Evolutionary conservation across 1,140 invertebrate genomes (phyloP).

Genomic region (Trichogramma pretiosum): DNA sequence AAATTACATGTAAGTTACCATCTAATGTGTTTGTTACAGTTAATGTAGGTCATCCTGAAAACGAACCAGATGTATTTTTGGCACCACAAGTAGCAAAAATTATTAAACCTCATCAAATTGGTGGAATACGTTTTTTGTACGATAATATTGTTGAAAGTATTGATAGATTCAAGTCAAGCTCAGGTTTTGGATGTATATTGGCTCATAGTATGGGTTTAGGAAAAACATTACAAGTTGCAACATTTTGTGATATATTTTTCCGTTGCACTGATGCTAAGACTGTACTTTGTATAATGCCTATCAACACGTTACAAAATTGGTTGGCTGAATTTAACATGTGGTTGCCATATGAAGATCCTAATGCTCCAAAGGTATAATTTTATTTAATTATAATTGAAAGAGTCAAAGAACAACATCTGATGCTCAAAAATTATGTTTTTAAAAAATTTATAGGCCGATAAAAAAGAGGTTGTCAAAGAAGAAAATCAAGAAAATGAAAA

Average conservation of each 20-base stretch:
- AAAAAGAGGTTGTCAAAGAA: constrained; percentile 23
- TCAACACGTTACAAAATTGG: constrained; percentile 99
- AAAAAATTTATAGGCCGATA: constrained; percentile 29
- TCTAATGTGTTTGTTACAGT: constrained; percentile 47
- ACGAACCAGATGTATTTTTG: constrained; percentile 88
- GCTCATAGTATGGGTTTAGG: constrained; percentile 99
- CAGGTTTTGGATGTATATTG: constrained; percentile 93
- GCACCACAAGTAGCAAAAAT: constrained; percentile 84
- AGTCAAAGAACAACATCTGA: neutral
- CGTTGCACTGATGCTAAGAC: constrained; percentile 79
- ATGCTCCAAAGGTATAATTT: constrained; percentile 16
- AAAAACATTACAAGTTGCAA: constrained; percentile 94
- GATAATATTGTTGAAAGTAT: constrained; percentile 94
- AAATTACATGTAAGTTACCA: too few species aligned
- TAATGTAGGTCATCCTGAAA: constrained; percentile 90
- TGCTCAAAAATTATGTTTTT: constrained; percentile 27
- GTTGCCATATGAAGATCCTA: constrained; percentile 57
- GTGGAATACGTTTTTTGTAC: constrained; percentile 90
- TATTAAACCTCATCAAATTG: constrained; percentile 96
- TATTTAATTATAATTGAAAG: neutral
- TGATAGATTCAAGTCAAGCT: constrained; percentile 76
- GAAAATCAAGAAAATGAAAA: constrained; percentile 30
- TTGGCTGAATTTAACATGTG: constrained; percentile 95
- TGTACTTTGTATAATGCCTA: constrained; percentile 94
- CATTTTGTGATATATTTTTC: constrained; percentile 93